These are phyloP conservation scores for Haliclona indistincta DNA, from an alignment of 37 sponge, comb jelly and placozoan genomes.

Conservation along the genomic window DNA sequence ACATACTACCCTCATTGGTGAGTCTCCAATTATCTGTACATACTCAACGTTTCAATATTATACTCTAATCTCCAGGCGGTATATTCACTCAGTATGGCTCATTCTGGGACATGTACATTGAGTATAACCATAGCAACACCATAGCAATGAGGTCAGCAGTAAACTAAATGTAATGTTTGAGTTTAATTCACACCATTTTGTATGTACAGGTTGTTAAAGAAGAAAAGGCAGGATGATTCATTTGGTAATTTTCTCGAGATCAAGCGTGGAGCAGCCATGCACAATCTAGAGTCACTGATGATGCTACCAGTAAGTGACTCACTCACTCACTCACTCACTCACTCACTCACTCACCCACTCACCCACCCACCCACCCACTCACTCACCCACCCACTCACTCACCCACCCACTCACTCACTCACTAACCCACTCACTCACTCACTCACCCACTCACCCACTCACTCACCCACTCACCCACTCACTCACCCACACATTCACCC, in stretches of 20 bases:
- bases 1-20: no score
- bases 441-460: no score
- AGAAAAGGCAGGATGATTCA: slow-evolving; percentile 40
- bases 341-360: not conserved
- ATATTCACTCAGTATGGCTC: slow-evolving; percentile 63
- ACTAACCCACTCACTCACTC: no score
- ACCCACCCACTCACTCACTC: no score
- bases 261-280: slow-evolving; percentile 65
- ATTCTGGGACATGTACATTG: slow-evolving; percentile 60
- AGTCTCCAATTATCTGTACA: no score
- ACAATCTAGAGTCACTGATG: slow-evolving; percentile 82
- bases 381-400: no score
- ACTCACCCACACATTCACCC: no score
- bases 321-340: not conserved
- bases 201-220: slow-evolving; percentile 65
- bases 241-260: slow-evolving; percentile 53
- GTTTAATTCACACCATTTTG: no score
- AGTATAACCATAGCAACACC: slow-evolving; percentile 47
- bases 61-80: no score
- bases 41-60: no score
- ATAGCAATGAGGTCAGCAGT: slow-evolving; percentile 53
- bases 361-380: not conserved
- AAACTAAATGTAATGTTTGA: no score
- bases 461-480: no score
- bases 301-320: slow-evolving; percentile 55